A percentile compares a stretch with the other conserved stretches of the same genome.
phyloP scores from a whole-genome alignment of 2,113 vertebrate species.

The Ciconia boyciana region DNA sequence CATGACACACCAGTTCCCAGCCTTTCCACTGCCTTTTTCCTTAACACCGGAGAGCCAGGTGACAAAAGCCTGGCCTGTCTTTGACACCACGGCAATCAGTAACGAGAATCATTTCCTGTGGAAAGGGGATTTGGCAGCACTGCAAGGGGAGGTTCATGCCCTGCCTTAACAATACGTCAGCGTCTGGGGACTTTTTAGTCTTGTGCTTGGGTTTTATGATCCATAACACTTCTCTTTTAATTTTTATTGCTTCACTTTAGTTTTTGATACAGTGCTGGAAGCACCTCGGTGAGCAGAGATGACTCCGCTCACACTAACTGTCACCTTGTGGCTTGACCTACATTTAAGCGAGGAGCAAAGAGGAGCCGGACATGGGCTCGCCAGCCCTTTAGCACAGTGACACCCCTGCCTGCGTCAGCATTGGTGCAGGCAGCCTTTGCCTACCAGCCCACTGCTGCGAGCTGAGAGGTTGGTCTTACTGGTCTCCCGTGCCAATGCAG shows the following conservation, averaged over 20 bases:
- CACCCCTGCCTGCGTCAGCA: neutral
- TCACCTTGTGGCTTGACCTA: slow-evolving; percentile 35
- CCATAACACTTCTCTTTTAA: slow-evolving; percentile 10
- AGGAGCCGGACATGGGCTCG: rapidly evolving
- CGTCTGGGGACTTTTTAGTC: neutral
- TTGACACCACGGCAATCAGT: neutral
- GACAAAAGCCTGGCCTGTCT: neutral
- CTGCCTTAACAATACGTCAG: neutral
- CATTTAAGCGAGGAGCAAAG: neutral
- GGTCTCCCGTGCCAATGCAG: neutral
- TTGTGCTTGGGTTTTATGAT: slow-evolving; percentile 21
- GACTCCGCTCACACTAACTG: neutral
- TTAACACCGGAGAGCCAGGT: neutral
- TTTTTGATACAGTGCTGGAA: slow-evolving; percentile 4
- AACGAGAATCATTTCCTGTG: neutral
- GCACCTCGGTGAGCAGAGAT: neutral
- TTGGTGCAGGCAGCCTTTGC: neutral
- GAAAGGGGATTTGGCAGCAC: neutral
- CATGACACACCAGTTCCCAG: neutral
- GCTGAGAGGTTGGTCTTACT: neutral
- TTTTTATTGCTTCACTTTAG: slow-evolving; percentile 28
- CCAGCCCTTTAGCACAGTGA: neutral
- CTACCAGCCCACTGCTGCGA: neutral
- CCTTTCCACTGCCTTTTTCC: neutral
- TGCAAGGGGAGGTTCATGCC: neutral